Base-by-base conservation (phyloP, 2,113 vertebrate genomes). In the Hyperoodon ampullatus region DNA sequence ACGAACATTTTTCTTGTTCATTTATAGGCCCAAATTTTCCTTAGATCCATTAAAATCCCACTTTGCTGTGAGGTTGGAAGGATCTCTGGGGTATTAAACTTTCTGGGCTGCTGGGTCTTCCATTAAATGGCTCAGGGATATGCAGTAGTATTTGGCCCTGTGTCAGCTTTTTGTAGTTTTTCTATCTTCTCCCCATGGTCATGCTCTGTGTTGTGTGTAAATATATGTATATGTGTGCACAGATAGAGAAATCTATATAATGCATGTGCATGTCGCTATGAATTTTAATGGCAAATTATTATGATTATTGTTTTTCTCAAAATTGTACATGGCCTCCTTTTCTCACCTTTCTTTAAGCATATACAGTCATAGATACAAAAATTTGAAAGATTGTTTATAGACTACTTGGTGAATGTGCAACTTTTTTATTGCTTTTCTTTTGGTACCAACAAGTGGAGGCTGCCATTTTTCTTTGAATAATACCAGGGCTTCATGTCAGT, bases 351-450 rank as follows among this genome's bases (percentile, higher is more conserved):
- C 8, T 92, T 86, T 82, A 74, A 89, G 66, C 13, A 78, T 65
- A 72, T 71, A 39, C 8, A 70, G 39, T 75, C 7, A 18, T 42
- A 80, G 61, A 39, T 42, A 88, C 23, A 26, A 77, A 77, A n/a
- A 33, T 50, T 42, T 68, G 23, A 92, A 90, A 90, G 50, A 24
- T 72, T 93, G 53, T 80, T 96, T 96, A 88, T 42, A 88, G 63
- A 39, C 19, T 77, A 42, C 19, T 94, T 83, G 78, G 70, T 96
- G 88, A 88, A 39, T 88, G 18, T 10, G 13, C 42, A 95, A 94
- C 74, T 93, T 96, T 72, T 83, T 83, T 91, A 66, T 39, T 94
- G 81, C 65, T 88, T 95, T 97, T 92, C 39, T 85, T 95, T 93
- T 50, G 89, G 65, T 90, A 55, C 65, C 75, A 97, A 92, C 60